A percentile compares a stretch with the other conserved stretches of the same genome.
These are phyloP conservation scores for Rana temporaria DNA, from an alignment of 2,113 vertebrate genomes.

Conservation along the genomic window DNA sequence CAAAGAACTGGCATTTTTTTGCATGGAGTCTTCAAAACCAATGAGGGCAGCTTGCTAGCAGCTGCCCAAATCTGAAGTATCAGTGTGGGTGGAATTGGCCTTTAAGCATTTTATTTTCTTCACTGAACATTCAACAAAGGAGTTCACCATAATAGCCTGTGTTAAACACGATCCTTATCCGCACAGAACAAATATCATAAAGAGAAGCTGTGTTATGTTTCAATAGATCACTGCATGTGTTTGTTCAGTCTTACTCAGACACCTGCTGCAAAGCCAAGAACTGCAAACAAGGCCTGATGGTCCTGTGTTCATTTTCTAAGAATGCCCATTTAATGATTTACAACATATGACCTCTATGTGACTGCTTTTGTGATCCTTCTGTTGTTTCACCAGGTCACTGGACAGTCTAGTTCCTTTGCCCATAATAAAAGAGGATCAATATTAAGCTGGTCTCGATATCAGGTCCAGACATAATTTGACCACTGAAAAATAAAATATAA, in stretches of 20 bases:
- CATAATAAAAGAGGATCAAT: too few relatives aligned
- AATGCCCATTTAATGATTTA: not conserved
- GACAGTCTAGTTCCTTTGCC: too few relatives aligned
- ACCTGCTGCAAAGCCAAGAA: not conserved
- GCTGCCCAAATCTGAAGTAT: too few relatives aligned
- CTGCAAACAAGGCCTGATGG: not conserved
- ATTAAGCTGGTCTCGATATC: too few relatives aligned
- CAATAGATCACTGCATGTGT: not conserved
- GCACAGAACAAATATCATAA: conserved; percentile 21
- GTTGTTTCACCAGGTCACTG: not conserved
- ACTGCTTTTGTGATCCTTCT: not conserved
- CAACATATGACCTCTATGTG: too few relatives aligned
- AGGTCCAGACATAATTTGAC: too few relatives aligned
- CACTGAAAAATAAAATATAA: too few relatives aligned
- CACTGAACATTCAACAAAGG: not conserved
- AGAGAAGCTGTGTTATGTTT: not conserved
- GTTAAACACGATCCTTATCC: not conserved
- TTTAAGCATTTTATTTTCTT: not conserved
- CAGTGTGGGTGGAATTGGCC: too few relatives aligned
- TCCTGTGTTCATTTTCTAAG: not conserved
- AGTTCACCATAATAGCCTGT: not conserved
- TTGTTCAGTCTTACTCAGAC: conserved; percentile 12
- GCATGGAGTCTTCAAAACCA: too few relatives aligned
- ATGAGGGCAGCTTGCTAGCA: too few relatives aligned
- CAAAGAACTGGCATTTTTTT: too few relatives aligned